Conservation (phyloP, 2,113 vertebrate species). For the Xiphias gladius region DNA sequence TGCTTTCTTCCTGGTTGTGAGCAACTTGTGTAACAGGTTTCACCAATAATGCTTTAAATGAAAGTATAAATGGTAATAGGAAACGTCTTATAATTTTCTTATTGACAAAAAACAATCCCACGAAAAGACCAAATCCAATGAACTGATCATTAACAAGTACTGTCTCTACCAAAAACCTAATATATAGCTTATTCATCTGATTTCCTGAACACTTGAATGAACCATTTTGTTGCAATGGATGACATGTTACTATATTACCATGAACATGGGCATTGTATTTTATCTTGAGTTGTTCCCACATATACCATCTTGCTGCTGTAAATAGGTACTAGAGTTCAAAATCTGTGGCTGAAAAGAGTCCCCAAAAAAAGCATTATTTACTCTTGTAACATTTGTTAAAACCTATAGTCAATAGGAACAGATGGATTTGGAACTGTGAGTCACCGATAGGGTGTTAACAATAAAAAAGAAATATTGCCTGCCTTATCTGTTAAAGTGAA, state of each 20-base stretch:
- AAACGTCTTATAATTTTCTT: not conserved
- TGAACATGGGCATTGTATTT: not conserved
- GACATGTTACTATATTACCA: not conserved
- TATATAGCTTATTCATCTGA: not conserved
- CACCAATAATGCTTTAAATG: not conserved
- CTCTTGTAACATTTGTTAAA: not conserved
- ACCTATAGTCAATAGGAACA: not conserved
- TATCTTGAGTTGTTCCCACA: not conserved
- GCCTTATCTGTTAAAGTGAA: not conserved
- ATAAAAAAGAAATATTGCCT: not conserved
- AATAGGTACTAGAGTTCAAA: too few species aligned
- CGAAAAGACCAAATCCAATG: not conserved
- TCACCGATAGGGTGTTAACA: not conserved
- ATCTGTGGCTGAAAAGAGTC: not conserved
- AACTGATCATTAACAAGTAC: not conserved
- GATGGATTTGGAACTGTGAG: slow-evolving; percentile 8
- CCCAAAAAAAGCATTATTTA: not conserved
- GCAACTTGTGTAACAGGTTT: not conserved
- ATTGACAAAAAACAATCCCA: not conserved
- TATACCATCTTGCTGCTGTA: too few species aligned
- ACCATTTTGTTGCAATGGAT: not conserved
- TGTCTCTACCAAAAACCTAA: not conserved
- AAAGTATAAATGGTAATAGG: not conserved
- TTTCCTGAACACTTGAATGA: not conserved
- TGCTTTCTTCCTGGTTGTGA: not conserved